Evolutionary conservation across 2,113 vertebrate genomes (phyloP).

Genomic region (Meriones unguiculatus): DNA sequence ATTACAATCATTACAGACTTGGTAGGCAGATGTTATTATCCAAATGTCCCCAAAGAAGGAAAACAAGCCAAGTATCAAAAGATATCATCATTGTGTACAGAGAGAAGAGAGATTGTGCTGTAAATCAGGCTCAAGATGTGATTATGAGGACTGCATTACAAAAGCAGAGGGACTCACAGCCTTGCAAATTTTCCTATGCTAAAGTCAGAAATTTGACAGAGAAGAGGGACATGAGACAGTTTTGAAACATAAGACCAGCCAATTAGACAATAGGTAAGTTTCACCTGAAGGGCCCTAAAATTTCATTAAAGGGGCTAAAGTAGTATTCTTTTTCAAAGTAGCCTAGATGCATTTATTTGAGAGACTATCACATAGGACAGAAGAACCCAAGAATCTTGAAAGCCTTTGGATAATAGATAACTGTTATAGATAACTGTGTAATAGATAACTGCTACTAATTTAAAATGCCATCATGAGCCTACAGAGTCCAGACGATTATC

Average conservation of each 20-base stretch:
- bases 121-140: neutral
- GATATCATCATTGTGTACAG: neutral
- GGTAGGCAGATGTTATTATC: neutral
- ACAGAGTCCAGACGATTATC: neutral
- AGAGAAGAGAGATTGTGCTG: neutral
- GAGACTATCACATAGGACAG: neutral
- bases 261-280: neutral
- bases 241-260: neutral
- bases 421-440: too few species aligned
- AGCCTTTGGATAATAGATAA: neutral
- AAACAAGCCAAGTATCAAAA: constrained; percentile 29
- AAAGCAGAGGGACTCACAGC: neutral
- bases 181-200: neutral
- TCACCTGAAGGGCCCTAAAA: neutral
- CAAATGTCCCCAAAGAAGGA: neutral
- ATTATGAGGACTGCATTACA: neutral
- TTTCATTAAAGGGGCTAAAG: neutral
- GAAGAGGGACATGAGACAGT: neutral
- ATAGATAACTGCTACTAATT: neutral
- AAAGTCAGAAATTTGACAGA: neutral
- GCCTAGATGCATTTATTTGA: neutral
- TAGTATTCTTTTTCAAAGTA: neutral
- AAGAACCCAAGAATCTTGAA: neutral
- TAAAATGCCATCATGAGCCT: neutral
- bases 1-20: neutral